Base-by-base conservation (phyloP, 2,113 vertebrate species). In the Dromaius novaehollandiae region DNA sequence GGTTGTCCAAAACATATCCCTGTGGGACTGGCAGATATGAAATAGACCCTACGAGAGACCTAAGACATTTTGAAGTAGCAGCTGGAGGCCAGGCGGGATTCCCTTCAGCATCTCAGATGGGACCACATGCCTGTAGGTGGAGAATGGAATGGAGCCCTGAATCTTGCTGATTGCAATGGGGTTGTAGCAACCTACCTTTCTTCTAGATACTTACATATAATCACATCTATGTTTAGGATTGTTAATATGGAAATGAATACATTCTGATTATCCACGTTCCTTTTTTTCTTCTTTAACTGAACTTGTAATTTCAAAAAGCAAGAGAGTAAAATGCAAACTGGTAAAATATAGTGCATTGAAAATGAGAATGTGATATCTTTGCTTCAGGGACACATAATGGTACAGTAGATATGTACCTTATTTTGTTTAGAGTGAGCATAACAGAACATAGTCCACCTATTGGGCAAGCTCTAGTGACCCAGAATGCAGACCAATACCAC, bases 261-360 rank as follows among this genome's bases (percentile, higher is more conserved):
- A 34, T 46, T n/a, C 20, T 69, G 56, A 85, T 46, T 30, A 3
- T 36, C 19, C 11, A 38, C 0, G 1, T n/a, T 11, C 18, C 7
- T 4, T 44, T 56, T 51, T 36, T 50, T 44, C 22, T 89, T 82
- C 32, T 75, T 56, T 38, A 64, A 40, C 2, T 68, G 14, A 64
- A 13, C 15, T 55, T 53, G 9, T 2, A n/a, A 34, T 83, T 65
- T 71, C 50, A 30, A 80, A 95, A 90, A 3, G 2, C 53, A 86
- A 60, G 34, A 36, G 20, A 69, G 70, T 50, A 40, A 69, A 86
- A 84, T 40, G 2, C 25, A 53, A 56, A 58, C 11, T 38, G 16
- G 7, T 71, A 73, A 81, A 82, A 74, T 46, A 36, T 5, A 46
- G 32, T 50, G 11, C 18, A 13, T 51, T 77, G 61, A 60, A 26